phyloP scores from a whole-genome alignment of 2,113 vertebrate species.

The Myrmecobius fasciatus region DNA sequence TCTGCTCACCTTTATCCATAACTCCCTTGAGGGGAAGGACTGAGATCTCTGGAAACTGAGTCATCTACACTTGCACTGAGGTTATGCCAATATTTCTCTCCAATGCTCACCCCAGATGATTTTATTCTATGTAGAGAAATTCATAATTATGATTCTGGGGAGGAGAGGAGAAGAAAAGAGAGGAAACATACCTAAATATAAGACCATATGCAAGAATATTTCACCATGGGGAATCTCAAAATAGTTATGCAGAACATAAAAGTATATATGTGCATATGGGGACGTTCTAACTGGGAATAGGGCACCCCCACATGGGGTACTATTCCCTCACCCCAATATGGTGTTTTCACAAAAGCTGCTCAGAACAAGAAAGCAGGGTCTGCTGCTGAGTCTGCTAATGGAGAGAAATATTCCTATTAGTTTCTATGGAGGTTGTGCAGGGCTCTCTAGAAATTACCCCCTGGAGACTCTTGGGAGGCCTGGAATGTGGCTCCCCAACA shows the following conservation, averaged over 20 bases:
- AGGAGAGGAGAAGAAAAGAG: background rate
- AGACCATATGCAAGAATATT: background rate
- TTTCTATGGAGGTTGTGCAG: background rate
- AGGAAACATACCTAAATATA: background rate
- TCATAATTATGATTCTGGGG: background rate
- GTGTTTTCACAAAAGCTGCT: background rate
- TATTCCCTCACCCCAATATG: background rate
- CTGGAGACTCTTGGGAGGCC: background rate
- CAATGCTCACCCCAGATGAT: background rate
- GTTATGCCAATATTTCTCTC: background rate
- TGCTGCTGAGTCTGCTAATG: background rate
- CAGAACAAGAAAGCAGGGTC: background rate
- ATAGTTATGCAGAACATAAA: background rate
- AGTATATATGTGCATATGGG: background rate
- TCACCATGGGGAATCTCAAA: background rate
- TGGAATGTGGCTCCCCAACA: background rate
- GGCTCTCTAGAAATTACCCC: background rate
- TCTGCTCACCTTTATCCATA: background rate
- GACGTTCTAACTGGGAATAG: background rate
- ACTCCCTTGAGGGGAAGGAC: background rate
- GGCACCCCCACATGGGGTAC: background rate
- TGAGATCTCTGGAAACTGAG: background rate
- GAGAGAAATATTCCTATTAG: slow-evolving; percentile 5
- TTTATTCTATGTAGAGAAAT: background rate
- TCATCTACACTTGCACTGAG: background rate